Evolutionary conservation across 2,888 invertebrate species (phyloP).

Genomic region (Osmoderma eremita): DNA sequence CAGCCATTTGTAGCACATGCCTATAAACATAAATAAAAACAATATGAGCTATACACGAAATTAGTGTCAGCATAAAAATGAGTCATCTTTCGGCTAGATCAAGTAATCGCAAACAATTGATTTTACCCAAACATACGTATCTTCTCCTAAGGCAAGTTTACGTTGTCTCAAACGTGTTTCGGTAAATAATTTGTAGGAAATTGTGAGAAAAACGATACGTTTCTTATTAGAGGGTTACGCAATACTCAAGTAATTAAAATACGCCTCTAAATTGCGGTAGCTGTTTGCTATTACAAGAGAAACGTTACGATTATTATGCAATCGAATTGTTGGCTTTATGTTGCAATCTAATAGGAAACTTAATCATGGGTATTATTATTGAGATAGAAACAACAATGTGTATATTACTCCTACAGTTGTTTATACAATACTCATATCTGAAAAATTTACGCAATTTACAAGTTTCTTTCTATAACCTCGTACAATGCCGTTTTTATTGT

Average conservation of each 20-base stretch:
- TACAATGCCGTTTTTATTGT: background rate
- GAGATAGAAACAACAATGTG: background rate
- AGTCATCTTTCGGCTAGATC: conserved; percentile 9
- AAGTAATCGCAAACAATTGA: background rate
- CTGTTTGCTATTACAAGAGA: conserved; percentile 18
- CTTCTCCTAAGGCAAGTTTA: background rate
- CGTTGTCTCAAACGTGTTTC: background rate
- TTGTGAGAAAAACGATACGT: conserved; percentile 26
- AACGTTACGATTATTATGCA: conserved; percentile 33
- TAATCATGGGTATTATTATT: conserved; percentile 17
- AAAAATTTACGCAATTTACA: background rate
- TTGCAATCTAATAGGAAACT: conserved; percentile 21
- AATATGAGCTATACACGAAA: conserved; percentile 9
- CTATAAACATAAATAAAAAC: conserved; percentile 47
- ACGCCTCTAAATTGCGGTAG: conserved; percentile 28
- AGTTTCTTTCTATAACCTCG: conserved; percentile 8
- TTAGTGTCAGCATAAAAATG: conserved; percentile 8
- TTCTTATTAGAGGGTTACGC: conserved; percentile 14
- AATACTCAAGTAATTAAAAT: conserved; percentile 26
- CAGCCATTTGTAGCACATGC: conserved; percentile 56
- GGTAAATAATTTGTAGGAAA: conserved; percentile 3
- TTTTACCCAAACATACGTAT: background rate
- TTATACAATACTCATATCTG: background rate
- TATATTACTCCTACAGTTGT: background rate
- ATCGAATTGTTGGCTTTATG: conserved; percentile 25